Base-by-base conservation (phyloP, 2,797 vertebrate genomes). In the Pristis pectinata region DNA sequence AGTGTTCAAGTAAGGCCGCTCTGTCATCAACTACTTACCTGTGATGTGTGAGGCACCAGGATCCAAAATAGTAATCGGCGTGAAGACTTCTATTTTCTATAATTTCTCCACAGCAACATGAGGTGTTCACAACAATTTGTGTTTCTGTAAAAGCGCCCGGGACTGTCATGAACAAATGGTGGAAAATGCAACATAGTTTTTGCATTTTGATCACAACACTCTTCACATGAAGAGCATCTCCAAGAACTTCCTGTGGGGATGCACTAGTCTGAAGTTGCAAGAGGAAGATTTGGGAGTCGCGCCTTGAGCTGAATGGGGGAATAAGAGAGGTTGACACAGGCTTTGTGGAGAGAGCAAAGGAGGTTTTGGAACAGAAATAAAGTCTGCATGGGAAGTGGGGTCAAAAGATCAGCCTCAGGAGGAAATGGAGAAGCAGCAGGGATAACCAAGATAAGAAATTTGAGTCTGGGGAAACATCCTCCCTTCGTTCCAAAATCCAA, bases 1-100 rank as follows among this genome's bases (percentile, higher is more conserved):
- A 10, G 96, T 95, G 22, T 96, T 96, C 22, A 97, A 97, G 94
- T 87, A 95, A 34, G 97, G 95, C 97, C 30, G 37, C 17, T 8
- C 64, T 93, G 37, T n/a, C 37, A 3, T 0, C 13, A 74, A 34
- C 34, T 30, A 6, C 82, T 19, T 15, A 11, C 2, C 27, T 34
- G 49, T 30, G 87, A 41, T 6, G 37, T 41, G n/a, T 41, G n/a
- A n/a, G 1, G 34, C n/a, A 19, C 4, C 34, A 22, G n/a, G 6
- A n/a, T n/a, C 19, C 1, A 2, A n/a, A 89, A 91, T 37, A 8
- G n/a, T 30, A 13, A 87, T 56, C 53, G 15, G 34, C 8, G 85
- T 61, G n/a, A 61, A 24, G 2, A 37, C 11, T 19, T n/a, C 34
- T 76, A 8, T 13, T 59, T n/a, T 61, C 53, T 15, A 72, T 13